phyloP scores from a whole-genome alignment of 2,113 vertebrate species.

The Pachyramphus minor region DNA sequence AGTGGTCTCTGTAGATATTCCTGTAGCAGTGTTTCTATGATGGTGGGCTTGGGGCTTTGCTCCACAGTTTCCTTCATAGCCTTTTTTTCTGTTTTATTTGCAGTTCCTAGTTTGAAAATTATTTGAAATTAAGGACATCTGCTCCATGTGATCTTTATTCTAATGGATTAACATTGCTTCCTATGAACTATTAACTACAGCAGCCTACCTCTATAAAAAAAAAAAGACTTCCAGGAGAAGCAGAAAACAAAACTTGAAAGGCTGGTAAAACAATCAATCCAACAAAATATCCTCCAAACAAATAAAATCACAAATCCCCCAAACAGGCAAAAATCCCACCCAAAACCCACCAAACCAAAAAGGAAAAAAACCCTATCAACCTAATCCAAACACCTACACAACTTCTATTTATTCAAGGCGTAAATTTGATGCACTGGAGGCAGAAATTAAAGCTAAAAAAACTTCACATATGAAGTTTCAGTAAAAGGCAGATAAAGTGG shows the following conservation, averaged over 20 bases:
- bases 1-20: accelerated
- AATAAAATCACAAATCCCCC: no score
- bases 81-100: not conserved
- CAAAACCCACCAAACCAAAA: not conserved
- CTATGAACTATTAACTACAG: not conserved
- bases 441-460: not conserved
- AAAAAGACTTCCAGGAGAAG: not conserved
- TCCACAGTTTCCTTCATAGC: not conserved
- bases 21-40: not conserved
- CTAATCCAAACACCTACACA: not conserved
- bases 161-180: not conserved
- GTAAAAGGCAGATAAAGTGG: not conserved
- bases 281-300: not conserved
- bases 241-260: not conserved
- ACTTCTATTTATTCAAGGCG: not conserved
- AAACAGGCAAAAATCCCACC: accelerated
- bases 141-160: not conserved
- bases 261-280: not conserved
- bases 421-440: not conserved
- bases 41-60: not conserved
- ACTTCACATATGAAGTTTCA: not conserved
- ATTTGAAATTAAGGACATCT: not conserved
- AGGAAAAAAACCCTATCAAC: not conserved
- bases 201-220: not conserved
- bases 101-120: not conserved